Conservation (phyloP, 2,113 vertebrate species). For the Archilochus colubris region DNA sequence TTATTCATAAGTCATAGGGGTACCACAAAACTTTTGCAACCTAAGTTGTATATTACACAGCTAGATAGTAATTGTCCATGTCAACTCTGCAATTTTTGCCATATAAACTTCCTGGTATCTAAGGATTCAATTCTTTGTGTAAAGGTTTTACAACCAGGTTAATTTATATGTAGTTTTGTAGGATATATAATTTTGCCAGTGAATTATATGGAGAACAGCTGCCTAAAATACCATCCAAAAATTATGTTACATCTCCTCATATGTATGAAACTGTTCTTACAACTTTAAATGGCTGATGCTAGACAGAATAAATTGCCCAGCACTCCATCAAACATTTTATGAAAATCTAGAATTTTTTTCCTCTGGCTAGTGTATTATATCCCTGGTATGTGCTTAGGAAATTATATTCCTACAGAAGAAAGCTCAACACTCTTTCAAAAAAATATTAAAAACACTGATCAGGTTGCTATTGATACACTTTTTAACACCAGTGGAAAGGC, state of each 20-base stretch:
- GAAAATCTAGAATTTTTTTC: neutral
- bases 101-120: neutral
- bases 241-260: neutral
- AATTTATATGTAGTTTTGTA: neutral
- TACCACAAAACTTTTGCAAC: neutral
- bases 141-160: neutral
- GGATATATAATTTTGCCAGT: neutral
- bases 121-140: neutral
- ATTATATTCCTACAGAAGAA: neutral
- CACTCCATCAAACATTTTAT: neutral
- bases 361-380: neutral
- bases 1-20: neutral
- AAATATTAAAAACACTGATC: neutral
- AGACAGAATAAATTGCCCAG: neutral
- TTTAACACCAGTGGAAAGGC: neutral
- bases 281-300: neutral
- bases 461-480: neutral
- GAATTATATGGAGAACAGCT: neutral
- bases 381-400: neutral
- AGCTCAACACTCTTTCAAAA: neutral
- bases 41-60: neutral
- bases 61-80: neutral
- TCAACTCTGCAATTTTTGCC: neutral
- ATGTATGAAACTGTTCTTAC: constrained; percentile 6
- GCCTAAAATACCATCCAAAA: neutral